phyloP scores from a whole-genome alignment of 30 jellyfish, hydroid and myxozoan genomes.

The Morbakka virulenta region DNA sequence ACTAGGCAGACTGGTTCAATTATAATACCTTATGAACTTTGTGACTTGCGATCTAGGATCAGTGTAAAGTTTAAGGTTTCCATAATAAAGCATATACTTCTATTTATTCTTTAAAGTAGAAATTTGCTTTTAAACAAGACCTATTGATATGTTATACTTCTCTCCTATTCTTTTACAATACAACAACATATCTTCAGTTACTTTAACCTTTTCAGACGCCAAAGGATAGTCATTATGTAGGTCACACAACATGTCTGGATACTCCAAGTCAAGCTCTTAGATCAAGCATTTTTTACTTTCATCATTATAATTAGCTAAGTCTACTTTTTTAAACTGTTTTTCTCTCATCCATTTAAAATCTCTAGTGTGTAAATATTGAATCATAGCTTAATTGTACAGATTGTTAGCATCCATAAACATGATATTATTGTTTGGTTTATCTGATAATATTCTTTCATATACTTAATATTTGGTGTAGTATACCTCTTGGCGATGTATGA shows the following conservation, averaged over 20 bases:
- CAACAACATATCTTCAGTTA: slow-evolving; percentile 33
- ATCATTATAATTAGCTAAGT: background rate
- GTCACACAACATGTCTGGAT: slow-evolving; percentile 54
- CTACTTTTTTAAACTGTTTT: background rate
- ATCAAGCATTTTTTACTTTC: slow-evolving; percentile 29
- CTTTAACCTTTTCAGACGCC: slow-evolving; percentile 44
- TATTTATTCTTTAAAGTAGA: slow-evolving; percentile 48
- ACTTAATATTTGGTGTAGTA: slow-evolving; percentile 17
- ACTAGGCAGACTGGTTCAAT: slow-evolving; percentile 46
- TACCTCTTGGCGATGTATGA: slow-evolving; percentile 28
- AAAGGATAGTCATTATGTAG: slow-evolving; percentile 65
- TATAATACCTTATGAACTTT: slow-evolving; percentile 46
- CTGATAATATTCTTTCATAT: slow-evolving; percentile 4
- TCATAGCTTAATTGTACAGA: slow-evolving; percentile 77
- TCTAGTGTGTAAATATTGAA: slow-evolving; percentile 44
- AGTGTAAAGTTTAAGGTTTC: slow-evolving; percentile 25
- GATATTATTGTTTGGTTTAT: slow-evolving; percentile 57
- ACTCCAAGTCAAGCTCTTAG: slow-evolving; percentile 46
- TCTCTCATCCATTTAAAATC: slow-evolving; percentile 54
- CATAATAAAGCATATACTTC: slow-evolving; percentile 42
- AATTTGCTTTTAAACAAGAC: too few species aligned
- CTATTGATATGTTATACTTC: too few species aligned
- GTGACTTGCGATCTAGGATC: slow-evolving; percentile 22
- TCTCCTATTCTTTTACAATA: slow-evolving; percentile 2
- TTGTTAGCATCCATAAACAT: too few species aligned